Evolutionary conservation across 2,888 invertebrate genomes (phyloP), one percentile per base, ranked within the genome.

Genomic region (Clistopyga incitator): DNA sequence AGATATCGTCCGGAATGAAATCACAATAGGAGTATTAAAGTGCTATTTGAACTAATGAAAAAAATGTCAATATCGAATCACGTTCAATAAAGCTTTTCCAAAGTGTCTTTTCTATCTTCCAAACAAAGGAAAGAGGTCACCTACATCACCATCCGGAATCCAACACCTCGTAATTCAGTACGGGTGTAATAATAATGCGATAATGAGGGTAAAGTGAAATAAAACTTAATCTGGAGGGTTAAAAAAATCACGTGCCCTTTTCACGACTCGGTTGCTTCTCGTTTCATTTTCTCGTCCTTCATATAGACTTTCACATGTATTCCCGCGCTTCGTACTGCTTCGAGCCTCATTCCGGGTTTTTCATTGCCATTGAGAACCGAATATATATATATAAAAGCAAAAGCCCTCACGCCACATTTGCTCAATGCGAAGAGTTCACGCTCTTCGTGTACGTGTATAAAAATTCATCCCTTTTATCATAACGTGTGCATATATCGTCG

Each of bases 391-490:
- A 59, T 47, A 52, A 34, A 71, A 18, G 38, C 15, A 56, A 18
- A 52, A 77, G 64, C 34, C 13, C 29, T 29, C 18, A 23, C 67
- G 23, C 4, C 15, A 25, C 23, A 23, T 45, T 45, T 23, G 47
- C 13, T 47, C 23, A 18, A 59, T 64, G 59, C 13, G 59, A 68
- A 78, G 45, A 68, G 50, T 83, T 82, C 38, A 78, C 83, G 61
- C 56, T 75, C 56, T 34, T 47, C 23, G 29, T 23, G 71, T 34
- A 25, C 20, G 34, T 25, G 54, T 74, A 78, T 78, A 71, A 84
- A 85, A 75, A 81, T 85, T 84, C 82, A 75, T 82, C 50, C 50
- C 47, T 54, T 70, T 70, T 72, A 56, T 74, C 25, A 34, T 50
- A 34, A 56, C 20, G n/a, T 8, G 29, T 47, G 42, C n/a, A 64